Evolutionary conservation across 2,797 vertebrate species (phyloP).

Genomic region (Gouania willdenowi): DNA sequence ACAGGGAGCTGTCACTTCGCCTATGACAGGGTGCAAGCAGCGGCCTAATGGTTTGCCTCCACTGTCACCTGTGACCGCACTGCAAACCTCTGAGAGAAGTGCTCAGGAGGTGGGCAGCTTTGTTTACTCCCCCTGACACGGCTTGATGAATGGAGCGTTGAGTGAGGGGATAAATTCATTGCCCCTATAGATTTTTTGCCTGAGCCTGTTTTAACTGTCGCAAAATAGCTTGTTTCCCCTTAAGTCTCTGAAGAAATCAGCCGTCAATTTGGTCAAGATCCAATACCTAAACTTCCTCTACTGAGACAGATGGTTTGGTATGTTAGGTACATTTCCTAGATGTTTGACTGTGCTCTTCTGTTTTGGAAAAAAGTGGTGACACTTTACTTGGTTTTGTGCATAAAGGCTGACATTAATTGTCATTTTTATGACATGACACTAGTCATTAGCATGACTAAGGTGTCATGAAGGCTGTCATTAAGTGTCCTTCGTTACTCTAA

Average conservation of each 20-base stretch:
- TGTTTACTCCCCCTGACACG: slow-evolving; percentile 49
- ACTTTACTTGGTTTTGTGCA: too few relatives aligned
- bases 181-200: slow-evolving; percentile 33
- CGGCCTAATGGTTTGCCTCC: slow-evolving; percentile 40
- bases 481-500: too few relatives aligned
- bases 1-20: slow-evolving; percentile 37
- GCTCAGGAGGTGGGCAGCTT: slow-evolving; percentile 25
- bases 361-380: too few relatives aligned
- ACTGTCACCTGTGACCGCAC: slow-evolving; percentile 29
- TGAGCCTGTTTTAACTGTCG: slow-evolving; percentile 12
- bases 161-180: slow-evolving; percentile 34
- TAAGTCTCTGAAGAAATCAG: slow-evolving; percentile 37
- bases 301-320: too few relatives aligned
- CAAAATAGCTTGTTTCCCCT: slow-evolving; percentile 8
- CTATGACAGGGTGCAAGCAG: slow-evolving; percentile 28
- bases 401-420: too few relatives aligned
- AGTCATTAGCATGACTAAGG: too few relatives aligned
- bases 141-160: slow-evolving; percentile 55
- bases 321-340: too few relatives aligned
- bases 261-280: slow-evolving; percentile 27
- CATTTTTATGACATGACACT: too few relatives aligned
- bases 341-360: too few relatives aligned
- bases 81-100: slow-evolving; percentile 12
- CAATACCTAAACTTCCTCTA: neutral
- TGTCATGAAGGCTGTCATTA: too few relatives aligned